A percentile compares a stretch with the other conserved stretches of the same genome.
Conservation (phyloP, 2,797 vertebrate species). For the Cottoperca gobio region DNA sequence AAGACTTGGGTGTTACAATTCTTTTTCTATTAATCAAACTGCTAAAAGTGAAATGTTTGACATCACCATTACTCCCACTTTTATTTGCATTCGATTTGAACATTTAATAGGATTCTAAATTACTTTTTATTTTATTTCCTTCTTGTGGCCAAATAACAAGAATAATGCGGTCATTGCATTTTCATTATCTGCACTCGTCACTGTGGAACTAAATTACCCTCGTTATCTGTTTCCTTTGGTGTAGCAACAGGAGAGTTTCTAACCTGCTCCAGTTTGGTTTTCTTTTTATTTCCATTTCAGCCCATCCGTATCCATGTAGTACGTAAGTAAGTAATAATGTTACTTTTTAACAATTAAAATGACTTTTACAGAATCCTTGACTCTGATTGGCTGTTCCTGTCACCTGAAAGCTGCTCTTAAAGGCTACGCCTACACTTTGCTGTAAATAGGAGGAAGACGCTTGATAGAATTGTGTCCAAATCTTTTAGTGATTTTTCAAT, state of each 20-base stretch:
- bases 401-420: background rate
- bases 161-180: background rate
- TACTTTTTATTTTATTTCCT: background rate
- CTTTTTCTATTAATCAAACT: conserved; percentile 30
- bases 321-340: too few species aligned
- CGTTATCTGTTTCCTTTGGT: background rate
- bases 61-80: too few species aligned
- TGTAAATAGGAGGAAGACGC: background rate
- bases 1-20: conserved; percentile 1
- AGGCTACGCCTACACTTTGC: background rate
- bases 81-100: background rate
- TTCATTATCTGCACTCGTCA: background rate
- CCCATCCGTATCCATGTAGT: background rate
- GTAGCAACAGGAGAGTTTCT: background rate
- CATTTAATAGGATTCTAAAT: background rate
- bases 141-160: background rate
- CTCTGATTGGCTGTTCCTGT: conserved; percentile 11
- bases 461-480: background rate
- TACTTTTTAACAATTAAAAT: background rate
- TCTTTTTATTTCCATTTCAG: background rate
- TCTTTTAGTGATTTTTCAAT: background rate
- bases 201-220: background rate
- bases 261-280: background rate
- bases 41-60: background rate
- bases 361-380: background rate